Conservation (phyloP, 2,113 vertebrate genomes). For the Athene noctua region DNA sequence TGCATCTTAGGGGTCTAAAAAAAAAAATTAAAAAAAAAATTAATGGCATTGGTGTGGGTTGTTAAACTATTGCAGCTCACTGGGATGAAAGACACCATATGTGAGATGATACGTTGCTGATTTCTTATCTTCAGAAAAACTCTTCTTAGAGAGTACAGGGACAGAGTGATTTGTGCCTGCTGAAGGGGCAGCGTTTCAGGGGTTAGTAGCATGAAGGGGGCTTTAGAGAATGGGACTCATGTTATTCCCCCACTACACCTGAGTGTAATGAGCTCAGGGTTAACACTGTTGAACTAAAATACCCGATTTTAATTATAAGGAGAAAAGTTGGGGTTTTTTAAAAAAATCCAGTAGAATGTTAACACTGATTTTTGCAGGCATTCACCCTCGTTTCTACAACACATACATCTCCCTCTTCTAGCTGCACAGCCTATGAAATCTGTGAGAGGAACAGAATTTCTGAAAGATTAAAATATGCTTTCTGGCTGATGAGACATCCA, state of each 20-base stretch:
- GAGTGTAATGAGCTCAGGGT: neutral
- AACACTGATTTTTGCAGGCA: neutral
- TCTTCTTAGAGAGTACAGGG: neutral
- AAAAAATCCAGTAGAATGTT: neutral
- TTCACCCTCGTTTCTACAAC: neutral
- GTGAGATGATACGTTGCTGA: neutral
- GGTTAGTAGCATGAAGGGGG: neutral
- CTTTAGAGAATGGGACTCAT: neutral
- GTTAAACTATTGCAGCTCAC: neutral
- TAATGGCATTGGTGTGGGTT: neutral
- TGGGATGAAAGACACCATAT: neutral
- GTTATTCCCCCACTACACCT: neutral
- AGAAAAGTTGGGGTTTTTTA: neutral
- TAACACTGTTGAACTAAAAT: neutral
- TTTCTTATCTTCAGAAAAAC: neutral
- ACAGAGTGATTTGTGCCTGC: neutral
- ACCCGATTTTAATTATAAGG: neutral
- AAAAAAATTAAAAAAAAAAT: neutral
- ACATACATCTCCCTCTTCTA: neutral
- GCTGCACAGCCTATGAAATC: neutral
- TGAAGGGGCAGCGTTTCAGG: neutral
- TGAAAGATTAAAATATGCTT: neutral
- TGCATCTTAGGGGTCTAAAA: neutral
- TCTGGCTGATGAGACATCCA: neutral
- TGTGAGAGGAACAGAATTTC: neutral